These are phyloP conservation scores for Cirrhinus mrigala DNA, from an alignment of 2,797 vertebrate species.

Conservation along the genomic window DNA sequence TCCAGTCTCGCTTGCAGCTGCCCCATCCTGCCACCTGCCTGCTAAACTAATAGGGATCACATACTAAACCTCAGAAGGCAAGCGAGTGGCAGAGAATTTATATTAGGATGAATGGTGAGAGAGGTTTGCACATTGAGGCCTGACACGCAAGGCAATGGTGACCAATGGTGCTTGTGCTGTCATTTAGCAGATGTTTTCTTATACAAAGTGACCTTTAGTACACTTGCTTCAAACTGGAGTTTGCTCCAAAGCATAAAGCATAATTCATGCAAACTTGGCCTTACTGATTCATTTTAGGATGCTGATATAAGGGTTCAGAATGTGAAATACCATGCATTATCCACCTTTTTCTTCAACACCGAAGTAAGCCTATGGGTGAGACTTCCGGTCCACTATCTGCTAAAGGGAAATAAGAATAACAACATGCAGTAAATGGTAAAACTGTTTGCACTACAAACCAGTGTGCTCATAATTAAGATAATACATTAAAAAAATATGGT, in stretches of 20 bases:
- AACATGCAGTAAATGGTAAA: no score
- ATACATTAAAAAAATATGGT: no score
- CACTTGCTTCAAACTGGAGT: not conserved
- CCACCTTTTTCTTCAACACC: no score
- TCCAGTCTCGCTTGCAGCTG: slow-evolving; percentile 78
- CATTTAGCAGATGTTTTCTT: slow-evolving; percentile 29
- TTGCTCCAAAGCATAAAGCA: not conserved
- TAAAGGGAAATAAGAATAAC: no score
- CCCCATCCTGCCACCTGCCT: slow-evolving; percentile 81
- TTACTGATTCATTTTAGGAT: not conserved
- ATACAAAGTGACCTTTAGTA: not conserved
- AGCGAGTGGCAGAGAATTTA: slow-evolving; percentile 68
- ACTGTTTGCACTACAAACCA: no score
- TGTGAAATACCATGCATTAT: not conserved
- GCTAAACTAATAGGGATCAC: slow-evolving; percentile 83
- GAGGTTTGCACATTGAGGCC: slow-evolving; percentile 70
- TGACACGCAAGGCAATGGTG: slow-evolving; percentile 67
- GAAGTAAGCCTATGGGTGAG: no score
- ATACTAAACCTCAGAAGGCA: slow-evolving; percentile 77
- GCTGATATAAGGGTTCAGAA: not conserved
- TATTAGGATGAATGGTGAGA: slow-evolving; percentile 79
- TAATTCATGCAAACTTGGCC: not conserved
- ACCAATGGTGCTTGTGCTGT: slow-evolving; percentile 34
- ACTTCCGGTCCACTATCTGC: no score
- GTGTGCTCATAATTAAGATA: no score